These are phyloP conservation scores for Sympetrum striolatum DNA, from an alignment of 2,888 invertebrate genomes.

Conservation along the genomic window DNA sequence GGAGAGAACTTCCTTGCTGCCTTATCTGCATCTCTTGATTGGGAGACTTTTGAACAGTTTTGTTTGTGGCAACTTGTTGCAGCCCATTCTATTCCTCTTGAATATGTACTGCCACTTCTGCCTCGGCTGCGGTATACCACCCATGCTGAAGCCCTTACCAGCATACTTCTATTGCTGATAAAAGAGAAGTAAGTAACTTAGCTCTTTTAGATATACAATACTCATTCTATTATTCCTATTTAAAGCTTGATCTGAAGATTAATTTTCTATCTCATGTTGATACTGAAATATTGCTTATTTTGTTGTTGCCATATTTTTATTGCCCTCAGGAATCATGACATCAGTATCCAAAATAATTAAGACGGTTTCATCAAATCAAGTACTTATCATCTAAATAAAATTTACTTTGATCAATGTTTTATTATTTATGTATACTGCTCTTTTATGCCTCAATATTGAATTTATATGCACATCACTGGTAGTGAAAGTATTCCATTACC, in stretches of 20 bases:
- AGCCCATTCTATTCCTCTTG: slow-evolving; percentile 93
- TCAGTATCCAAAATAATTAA: too few species aligned
- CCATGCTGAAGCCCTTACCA: slow-evolving; percentile 92
- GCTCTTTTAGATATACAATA: not conserved
- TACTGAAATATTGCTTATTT: too few species aligned
- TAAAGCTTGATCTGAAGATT: not conserved
- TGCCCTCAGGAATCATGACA: too few species aligned
- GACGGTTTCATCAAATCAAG: too few species aligned
- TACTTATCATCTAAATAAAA: too few species aligned
- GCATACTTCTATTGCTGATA: slow-evolving; percentile 88
- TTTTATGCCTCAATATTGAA: too few species aligned
- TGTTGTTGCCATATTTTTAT: not conserved
- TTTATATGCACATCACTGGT: too few species aligned
- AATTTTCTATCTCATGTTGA: not conserved
- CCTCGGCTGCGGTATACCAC: slow-evolving; percentile 82
- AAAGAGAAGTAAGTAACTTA: slow-evolving; percentile 74
- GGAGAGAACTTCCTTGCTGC: slow-evolving; percentile 74
- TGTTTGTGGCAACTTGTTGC: slow-evolving; percentile 96
- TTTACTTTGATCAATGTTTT: too few species aligned
- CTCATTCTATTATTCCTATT: not conserved
- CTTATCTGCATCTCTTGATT: slow-evolving; percentile 83
- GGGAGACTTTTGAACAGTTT: slow-evolving; percentile 98
- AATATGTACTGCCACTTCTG: slow-evolving; percentile 80
- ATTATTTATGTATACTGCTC: too few species aligned
- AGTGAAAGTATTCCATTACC: too few species aligned